These are phyloP conservation scores for Empidonax traillii DNA, from an alignment of 2,113 vertebrate species.

Conservation along the genomic window DNA sequence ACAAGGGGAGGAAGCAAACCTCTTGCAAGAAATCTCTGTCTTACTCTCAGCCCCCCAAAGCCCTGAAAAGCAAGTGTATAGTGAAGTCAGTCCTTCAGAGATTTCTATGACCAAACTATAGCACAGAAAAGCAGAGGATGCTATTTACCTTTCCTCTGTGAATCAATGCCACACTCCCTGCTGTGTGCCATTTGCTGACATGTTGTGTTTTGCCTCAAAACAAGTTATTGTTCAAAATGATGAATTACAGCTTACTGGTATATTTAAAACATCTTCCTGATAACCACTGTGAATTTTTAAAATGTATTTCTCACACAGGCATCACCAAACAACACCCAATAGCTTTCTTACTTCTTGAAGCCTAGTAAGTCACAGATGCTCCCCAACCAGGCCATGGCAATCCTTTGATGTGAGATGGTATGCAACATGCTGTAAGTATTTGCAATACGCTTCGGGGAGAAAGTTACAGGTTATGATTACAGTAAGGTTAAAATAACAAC, in stretches of 20 bases:
- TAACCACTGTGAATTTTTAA: not conserved
- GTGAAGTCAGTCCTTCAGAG: not conserved
- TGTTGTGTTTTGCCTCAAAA: not conserved
- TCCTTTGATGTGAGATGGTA: not conserved
- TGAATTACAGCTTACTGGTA: not conserved
- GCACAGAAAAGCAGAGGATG: not conserved
- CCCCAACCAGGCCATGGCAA: not conserved
- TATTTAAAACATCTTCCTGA: not conserved
- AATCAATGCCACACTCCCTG: not conserved
- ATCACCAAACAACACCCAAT: not conserved
- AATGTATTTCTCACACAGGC: rapidly evolving
- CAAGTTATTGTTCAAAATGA: not conserved
- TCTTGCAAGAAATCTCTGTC: not conserved
- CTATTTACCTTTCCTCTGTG: not conserved
- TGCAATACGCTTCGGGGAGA: not conserved
- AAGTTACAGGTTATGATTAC: not conserved
- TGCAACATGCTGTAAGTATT: not conserved
- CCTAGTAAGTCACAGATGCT: not conserved
- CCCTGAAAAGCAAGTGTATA: rapidly evolving
- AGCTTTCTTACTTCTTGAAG: not conserved
- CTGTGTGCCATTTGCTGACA: not conserved
- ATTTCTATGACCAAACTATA: not conserved
- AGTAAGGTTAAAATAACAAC: slow-evolving; percentile 10
- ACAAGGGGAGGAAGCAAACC: not conserved
- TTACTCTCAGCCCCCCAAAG: not conserved